Base-by-base conservation (phyloP, 2,797 vertebrate species). In the Amblyopsis hoosieri region DNA sequence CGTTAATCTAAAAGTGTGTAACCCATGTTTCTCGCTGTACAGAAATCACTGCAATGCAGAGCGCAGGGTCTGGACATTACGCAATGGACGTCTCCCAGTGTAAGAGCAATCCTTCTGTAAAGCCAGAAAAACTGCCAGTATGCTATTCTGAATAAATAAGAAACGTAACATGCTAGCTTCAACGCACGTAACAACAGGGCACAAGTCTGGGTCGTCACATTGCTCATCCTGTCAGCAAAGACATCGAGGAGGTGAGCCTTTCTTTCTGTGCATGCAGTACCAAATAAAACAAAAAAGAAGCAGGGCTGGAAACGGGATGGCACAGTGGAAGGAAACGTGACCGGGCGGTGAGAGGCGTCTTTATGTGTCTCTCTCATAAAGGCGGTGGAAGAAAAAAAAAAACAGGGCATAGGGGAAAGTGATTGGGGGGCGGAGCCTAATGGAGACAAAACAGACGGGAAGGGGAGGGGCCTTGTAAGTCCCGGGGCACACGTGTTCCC, bases 401-500 rank as follows among this genome's bases (percentile, higher is more conserved):
- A 4, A 29, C 23, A 4, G 68, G 59, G 57, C 53, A 60, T 49
- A 11, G 61, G 69, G 11, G 57, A 77, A 62, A 72, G 54, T 33
- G 65, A 33, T 15, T 29, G 17, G 19, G 62, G 66, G 72, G 77
- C 65, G 75, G 78, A 66, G 75, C 72, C 46, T 62, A 78, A 8
- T 0, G 68, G 70, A 69, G 71, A 73, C 49, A 67, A 70, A 74
- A 66, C 51, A 52, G 62, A 53, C 71, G 75, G 66, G 55, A 68
- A 60, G 64, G 48, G 74, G 72, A 64, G 62, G 79, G 67, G 57
- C 71, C 74, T 12, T 45, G 68, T 71, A 83, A 85, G 74, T 84
- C 80, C 78, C 57, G 66, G 79, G 81, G 85, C 84, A 88, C 85
- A 87, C 84, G 82, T 89, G 85, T 87, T 88, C 88, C 75, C 82